Evolutionary conservation across 2,888 invertebrate genomes (phyloP).

Genomic region (Eueremaeus valkanovi): DNA sequence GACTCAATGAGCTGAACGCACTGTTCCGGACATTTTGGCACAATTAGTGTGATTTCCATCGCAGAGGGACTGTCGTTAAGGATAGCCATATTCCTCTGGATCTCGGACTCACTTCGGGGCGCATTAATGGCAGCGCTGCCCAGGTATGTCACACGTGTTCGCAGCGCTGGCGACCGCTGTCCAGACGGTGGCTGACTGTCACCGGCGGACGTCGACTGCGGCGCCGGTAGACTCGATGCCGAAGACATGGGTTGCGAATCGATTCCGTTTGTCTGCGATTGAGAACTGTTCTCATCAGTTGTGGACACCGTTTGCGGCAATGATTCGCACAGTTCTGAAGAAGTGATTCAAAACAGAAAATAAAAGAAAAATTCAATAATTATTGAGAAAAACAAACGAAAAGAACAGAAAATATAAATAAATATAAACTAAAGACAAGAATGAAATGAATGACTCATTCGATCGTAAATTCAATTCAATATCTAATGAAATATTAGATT

Average conservation of each 20-base stretch:
- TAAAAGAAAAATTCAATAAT: background rate
- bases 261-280: background rate
- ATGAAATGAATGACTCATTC: too few relatives aligned
- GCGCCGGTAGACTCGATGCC: background rate
- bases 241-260: background rate
- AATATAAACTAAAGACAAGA: too few relatives aligned
- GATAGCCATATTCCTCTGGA: constrained; percentile 86
- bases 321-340: background rate
- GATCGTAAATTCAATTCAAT: too few relatives aligned
- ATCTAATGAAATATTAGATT: too few relatives aligned
- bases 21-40: constrained; percentile 88
- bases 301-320: background rate
- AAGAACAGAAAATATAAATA: too few relatives aligned
- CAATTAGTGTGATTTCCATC: constrained; percentile 83
- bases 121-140: constrained; percentile 86
- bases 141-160: constrained; percentile 86
- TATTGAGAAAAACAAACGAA: background rate
- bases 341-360: background rate
- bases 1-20: constrained; percentile 60
- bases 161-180: constrained; percentile 55
- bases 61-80: constrained; percentile 70
- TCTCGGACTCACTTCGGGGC: constrained; percentile 85
- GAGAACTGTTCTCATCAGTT: background rate
- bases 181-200: background rate
- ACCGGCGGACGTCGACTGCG: background rate